Evolutionary conservation across 2,888 invertebrate species (phyloP).

Genomic region (Ochropleura leucogaster): DNA sequence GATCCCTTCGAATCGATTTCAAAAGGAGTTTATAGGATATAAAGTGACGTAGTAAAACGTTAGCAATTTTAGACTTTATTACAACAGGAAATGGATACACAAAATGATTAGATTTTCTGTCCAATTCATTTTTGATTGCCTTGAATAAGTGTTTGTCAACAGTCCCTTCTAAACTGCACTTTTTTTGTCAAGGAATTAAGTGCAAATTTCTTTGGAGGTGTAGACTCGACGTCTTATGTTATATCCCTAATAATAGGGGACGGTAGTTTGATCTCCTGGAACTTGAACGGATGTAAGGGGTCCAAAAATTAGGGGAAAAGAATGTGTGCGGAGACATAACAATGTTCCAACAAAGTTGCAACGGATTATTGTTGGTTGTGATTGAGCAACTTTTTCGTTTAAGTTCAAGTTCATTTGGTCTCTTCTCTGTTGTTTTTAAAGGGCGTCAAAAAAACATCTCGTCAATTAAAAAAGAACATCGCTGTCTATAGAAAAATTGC

Average conservation of each 20-base stretch:
- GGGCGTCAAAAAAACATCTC: too few relatives aligned
- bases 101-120: slow-evolving; percentile 11
- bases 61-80: not conserved
- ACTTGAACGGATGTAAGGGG: slow-evolving; percentile 41
- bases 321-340: not conserved
- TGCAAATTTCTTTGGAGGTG: slow-evolving; percentile 25
- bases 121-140: slow-evolving; percentile 30
- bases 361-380: slow-evolving; percentile 9
- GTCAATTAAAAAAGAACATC: not conserved
- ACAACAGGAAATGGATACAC: slow-evolving; percentile 3
- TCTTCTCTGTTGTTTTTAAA: not conserved
- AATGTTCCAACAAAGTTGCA: slow-evolving; percentile 32
- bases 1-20: slow-evolving; percentile 29
- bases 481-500: not conserved
- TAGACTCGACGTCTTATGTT: slow-evolving; percentile 20
- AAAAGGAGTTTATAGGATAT: slow-evolving; percentile 22
- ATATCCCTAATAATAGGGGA: slow-evolving; percentile 36
- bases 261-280: slow-evolving; percentile 46
- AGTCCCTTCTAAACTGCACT: slow-evolving; percentile 17
- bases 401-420: not conserved
- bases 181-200: not conserved
- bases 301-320: slow-evolving; percentile 27
- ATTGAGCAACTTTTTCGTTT: not conserved
- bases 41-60: not conserved
- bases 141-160: slow-evolving; percentile 20